These are phyloP conservation scores for Gnathonemus longibarbis DNA, from an alignment of 2,113 vertebrate species.

Conservation along the genomic window DNA sequence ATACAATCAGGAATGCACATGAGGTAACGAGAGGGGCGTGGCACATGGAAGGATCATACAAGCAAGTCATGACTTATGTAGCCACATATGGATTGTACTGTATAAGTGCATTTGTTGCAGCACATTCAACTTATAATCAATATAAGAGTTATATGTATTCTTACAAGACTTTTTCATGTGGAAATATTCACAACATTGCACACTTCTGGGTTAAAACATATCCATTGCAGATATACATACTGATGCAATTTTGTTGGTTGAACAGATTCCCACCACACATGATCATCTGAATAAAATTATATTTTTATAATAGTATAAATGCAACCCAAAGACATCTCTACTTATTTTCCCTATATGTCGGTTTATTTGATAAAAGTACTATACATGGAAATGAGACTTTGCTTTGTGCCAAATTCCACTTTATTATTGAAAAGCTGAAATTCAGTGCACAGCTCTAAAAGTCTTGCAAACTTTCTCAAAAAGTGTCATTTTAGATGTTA, in stretches of 20 bases:
- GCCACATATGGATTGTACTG: background rate
- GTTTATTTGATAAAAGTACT: background rate
- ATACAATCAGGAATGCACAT: too few relatives aligned
- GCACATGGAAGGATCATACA: too few relatives aligned
- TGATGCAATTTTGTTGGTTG: background rate
- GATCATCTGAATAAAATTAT: background rate
- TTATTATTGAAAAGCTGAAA: background rate
- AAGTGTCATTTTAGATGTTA: background rate
- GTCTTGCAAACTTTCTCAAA: background rate
- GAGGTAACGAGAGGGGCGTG: too few relatives aligned
- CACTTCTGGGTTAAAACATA: background rate
- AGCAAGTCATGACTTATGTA: background rate
- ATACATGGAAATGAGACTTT: background rate
- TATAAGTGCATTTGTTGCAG: background rate
- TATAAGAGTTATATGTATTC: background rate
- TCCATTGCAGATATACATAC: background rate
- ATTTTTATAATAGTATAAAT: background rate
- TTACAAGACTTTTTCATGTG: background rate
- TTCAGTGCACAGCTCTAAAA: background rate
- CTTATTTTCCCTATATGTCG: background rate
- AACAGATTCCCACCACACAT: background rate
- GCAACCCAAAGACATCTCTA: background rate
- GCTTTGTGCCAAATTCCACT: background rate
- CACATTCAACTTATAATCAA: background rate
- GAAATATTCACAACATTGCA: background rate